A percentile compares a stretch with the other conserved stretches of the same genome.
Evolutionary conservation across 2,113 vertebrate genomes (phyloP).

Genomic region (Probosciger aterrimus): DNA sequence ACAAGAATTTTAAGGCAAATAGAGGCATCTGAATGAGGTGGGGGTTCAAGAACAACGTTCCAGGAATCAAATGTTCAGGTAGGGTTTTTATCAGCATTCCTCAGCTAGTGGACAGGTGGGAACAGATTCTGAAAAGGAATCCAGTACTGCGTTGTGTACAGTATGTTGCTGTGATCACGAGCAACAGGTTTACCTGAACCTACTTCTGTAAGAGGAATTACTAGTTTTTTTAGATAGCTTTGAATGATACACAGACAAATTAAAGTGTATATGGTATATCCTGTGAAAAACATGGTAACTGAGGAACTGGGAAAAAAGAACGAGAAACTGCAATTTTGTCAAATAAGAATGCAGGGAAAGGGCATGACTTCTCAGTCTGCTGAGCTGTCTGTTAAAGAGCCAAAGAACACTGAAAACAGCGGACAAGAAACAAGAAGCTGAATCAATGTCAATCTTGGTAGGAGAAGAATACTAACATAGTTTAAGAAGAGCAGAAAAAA

Average conservation of each 20-base stretch:
- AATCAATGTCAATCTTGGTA: neutral
- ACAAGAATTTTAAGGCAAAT: neutral
- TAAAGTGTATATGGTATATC: neutral
- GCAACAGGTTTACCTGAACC: neutral
- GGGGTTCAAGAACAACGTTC: neutral
- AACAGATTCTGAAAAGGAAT: neutral
- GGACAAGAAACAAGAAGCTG: neutral
- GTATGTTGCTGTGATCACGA: rapidly evolving
- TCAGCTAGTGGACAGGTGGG: neutral
- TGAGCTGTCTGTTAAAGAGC: neutral
- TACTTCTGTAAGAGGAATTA: neutral
- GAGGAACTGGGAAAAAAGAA: neutral
- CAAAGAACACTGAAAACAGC: neutral
- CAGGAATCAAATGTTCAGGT: neutral
- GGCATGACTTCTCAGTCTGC: neutral
- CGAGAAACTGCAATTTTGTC: neutral
- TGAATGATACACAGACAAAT: neutral
- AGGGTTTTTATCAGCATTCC: neutral
- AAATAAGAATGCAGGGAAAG: neutral
- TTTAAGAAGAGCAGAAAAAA: neutral
- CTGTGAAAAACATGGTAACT: neutral
- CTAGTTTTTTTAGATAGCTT: neutral
- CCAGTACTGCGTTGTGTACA: rapidly evolving
- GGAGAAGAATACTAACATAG: neutral
- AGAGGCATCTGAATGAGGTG: neutral